phyloP scores from a whole-genome alignment of 2,888 invertebrate species.

The Lasioglossum morio region DNA sequence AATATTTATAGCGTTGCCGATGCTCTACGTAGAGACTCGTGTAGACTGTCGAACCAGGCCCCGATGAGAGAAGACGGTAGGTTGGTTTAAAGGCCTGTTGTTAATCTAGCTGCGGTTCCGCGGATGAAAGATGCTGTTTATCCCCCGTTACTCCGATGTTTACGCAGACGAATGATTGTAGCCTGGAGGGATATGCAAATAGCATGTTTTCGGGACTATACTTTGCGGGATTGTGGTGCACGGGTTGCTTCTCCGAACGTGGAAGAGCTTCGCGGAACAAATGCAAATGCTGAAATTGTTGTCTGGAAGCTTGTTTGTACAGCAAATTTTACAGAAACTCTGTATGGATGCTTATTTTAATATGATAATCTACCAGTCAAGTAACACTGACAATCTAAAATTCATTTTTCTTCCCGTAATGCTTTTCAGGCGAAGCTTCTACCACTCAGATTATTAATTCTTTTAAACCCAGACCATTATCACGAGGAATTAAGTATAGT shows the following conservation, averaged over 20 bases:
- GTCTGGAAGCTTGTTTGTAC: background rate
- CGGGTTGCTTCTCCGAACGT: background rate
- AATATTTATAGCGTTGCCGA: background rate
- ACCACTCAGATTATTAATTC: too few species aligned
- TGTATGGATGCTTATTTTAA: background rate
- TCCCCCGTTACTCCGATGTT: background rate
- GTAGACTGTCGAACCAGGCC: background rate
- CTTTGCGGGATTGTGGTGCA: background rate
- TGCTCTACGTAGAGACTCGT: background rate
- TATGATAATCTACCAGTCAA: background rate
- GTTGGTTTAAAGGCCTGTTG: background rate
- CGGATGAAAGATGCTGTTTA: background rate
- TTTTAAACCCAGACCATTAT: too few species aligned
- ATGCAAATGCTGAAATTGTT: background rate
- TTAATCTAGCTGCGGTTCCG: background rate
- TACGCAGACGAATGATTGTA: background rate
- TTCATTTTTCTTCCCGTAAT: background rate
- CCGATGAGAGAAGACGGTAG: background rate
- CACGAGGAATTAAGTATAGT: background rate
- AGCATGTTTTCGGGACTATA: background rate
- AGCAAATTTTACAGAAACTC: background rate
- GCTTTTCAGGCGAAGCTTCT: too few species aligned
- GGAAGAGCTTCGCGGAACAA: background rate
- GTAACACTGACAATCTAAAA: background rate
- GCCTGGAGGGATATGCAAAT: background rate